Evolutionary conservation across 2,797 vertebrate species (phyloP).

Genomic region (Steatocranus sp.): DNA sequence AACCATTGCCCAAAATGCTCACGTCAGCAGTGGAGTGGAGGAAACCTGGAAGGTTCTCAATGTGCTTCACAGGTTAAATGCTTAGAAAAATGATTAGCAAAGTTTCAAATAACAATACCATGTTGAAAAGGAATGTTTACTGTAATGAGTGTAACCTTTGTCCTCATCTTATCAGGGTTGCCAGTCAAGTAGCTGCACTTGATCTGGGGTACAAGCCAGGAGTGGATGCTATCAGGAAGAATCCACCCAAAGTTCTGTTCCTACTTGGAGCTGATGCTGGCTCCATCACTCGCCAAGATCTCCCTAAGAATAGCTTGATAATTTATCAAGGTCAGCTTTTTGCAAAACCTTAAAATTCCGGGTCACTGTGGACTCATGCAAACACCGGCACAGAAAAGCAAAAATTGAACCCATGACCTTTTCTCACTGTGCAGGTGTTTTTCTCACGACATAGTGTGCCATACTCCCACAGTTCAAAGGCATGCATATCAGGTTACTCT

Average conservation of each 20-base stretch:
- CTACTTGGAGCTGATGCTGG: constrained; percentile 88
- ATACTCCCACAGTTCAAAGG: neutral
- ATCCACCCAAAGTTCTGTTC: constrained; percentile 83
- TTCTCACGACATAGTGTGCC: neutral
- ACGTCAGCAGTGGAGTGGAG: constrained; percentile 69
- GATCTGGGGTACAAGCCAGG: constrained; percentile 91
- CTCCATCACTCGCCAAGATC: constrained; percentile 82
- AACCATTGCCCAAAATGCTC: constrained; percentile 78
- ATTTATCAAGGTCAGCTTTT: constrained; percentile 86
- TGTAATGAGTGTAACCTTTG: constrained; percentile 10
- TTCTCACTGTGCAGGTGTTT: neutral
- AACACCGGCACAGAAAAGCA: neutral
- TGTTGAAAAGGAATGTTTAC: constrained; percentile 47
- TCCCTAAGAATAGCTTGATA: constrained; percentile 83
- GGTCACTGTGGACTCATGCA: neutral
- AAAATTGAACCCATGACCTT: neutral
- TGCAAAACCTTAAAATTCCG: neutral
- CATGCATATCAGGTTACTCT: neutral
- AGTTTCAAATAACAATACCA: neutral
- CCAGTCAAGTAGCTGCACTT: constrained; percentile 90
- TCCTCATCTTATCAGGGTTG: constrained; percentile 71
- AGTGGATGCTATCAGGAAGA: constrained; percentile 82
- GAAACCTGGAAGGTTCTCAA: constrained; percentile 80
- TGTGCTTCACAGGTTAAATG: constrained; percentile 59
- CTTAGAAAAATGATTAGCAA: neutral